phyloP scores from a whole-genome alignment of 2,797 vertebrate species.

The Bryconaethiops microstoma region DNA sequence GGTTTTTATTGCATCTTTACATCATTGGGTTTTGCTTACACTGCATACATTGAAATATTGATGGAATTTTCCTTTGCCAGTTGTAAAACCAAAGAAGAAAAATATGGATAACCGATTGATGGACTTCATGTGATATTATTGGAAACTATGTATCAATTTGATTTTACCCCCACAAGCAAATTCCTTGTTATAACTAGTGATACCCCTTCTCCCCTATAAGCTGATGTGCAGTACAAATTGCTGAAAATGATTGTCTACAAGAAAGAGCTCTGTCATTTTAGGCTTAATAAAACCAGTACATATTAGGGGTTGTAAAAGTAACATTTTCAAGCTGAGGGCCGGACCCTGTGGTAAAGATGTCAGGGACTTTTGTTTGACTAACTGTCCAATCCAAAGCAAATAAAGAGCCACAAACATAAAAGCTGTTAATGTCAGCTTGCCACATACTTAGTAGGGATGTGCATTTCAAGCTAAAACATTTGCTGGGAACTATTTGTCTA shows the following conservation, averaged over 20 bases:
- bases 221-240: slow-evolving; percentile 7
- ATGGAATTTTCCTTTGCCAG: no score
- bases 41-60: no score
- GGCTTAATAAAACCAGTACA: slow-evolving; percentile 39
- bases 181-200: not conserved
- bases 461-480: no score
- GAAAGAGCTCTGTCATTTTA: slow-evolving; percentile 17
- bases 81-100: no score
- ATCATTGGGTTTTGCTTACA: no score
- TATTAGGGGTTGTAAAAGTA: slow-evolving; percentile 33
- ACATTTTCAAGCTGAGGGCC: slow-evolving; percentile 21
- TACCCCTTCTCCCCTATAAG: not conserved
- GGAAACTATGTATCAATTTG: not conserved
- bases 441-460: not conserved
- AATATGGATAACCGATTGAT: no score
- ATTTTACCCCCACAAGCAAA: not conserved
- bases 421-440: slow-evolving; percentile 34
- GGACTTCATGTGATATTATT: no score
- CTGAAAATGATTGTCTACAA: slow-evolving; percentile 11
- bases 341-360: slow-evolving; percentile 11
- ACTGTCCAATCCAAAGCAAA: slow-evolving; percentile 33
- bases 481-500: no score
- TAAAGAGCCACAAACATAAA: slow-evolving; percentile 14
- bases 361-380: slow-evolving; percentile 35
- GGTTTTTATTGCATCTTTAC: no score